Conservation (phyloP, 1,140 invertebrate species). For the Propsilocerus akamusi region DNA sequence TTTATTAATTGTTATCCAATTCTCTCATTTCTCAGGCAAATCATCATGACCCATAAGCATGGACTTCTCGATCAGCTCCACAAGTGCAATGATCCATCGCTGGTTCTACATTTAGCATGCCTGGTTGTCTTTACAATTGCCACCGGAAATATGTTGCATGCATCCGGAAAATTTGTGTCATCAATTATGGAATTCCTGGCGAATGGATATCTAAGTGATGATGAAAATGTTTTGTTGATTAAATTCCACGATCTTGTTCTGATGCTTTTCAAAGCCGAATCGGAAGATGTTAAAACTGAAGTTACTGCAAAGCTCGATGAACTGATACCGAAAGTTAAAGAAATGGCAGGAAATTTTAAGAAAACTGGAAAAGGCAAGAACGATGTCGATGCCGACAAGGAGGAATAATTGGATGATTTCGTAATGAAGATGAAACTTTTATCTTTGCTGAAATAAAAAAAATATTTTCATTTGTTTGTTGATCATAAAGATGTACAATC, state of each 20-base stretch:
- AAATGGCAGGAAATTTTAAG: constrained; percentile 1
- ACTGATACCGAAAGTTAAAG: background rate
- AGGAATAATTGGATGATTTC: background rate
- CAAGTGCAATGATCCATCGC: constrained; percentile 51
- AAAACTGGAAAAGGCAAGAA: background rate
- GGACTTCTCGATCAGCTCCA: constrained; percentile 61
- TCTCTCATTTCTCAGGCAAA: constrained; percentile 21
- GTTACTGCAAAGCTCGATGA: constrained; percentile 3
- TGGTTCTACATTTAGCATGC: constrained; percentile 63
- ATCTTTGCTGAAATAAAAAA: background rate
- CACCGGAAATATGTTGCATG: constrained; percentile 68
- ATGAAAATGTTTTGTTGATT: constrained; percentile 39
- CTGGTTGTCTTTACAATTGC: constrained; percentile 65
- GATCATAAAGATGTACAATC: no score
- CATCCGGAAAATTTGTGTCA: constrained; percentile 79
- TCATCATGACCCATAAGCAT: constrained; percentile 60
- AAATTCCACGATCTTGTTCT: constrained; percentile 50
- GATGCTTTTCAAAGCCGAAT: background rate
- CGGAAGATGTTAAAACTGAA: constrained; percentile 5
- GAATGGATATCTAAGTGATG: constrained; percentile 40
- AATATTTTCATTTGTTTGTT: no score
- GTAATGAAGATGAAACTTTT: no score
- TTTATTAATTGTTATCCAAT: constrained; percentile 4
- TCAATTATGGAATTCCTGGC: constrained; percentile 51
- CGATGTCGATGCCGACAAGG: background rate